Percentiles rank a stretch among this genome's conserved stretches.
These are phyloP conservation scores for Oligia fasciuncula DNA, from an alignment of 2,888 invertebrate genomes.

Conservation along the genomic window DNA sequence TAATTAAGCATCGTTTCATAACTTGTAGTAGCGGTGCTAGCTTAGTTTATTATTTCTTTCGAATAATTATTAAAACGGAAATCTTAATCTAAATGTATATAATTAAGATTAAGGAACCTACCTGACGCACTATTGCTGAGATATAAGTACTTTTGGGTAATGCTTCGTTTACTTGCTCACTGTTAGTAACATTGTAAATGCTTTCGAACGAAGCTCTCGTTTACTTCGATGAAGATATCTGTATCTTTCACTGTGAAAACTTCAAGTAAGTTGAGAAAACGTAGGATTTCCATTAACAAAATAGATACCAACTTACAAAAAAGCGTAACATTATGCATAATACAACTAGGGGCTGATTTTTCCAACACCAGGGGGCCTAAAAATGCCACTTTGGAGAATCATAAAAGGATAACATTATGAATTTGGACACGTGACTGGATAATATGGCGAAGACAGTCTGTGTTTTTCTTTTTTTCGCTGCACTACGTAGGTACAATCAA, in stretches of 20 bases:
- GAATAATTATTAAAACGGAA: slow-evolving; percentile 55
- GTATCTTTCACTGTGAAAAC: slow-evolving; percentile 7
- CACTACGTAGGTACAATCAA: too few relatives aligned
- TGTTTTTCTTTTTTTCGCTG: too few relatives aligned
- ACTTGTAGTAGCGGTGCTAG: slow-evolving; percentile 14
- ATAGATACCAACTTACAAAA: background rate
- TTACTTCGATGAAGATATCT: slow-evolving; percentile 18
- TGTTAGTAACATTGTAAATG: slow-evolving; percentile 26
- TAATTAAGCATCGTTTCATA: slow-evolving; percentile 7
- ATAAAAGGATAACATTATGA: too few relatives aligned
- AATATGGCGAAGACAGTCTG: too few relatives aligned
- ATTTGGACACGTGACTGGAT: too few relatives aligned
- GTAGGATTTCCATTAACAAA: background rate
- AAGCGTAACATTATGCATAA: too few relatives aligned
- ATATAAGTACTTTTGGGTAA: slow-evolving; percentile 27
- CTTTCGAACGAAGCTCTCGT: slow-evolving; percentile 4
- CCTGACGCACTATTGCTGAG: slow-evolving; percentile 25
- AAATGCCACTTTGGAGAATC: too few relatives aligned
- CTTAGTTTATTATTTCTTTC: slow-evolving; percentile 34
- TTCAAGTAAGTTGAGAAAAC: slow-evolving; percentile 10
- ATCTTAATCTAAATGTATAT: slow-evolving; percentile 54
- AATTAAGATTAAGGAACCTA: slow-evolving; percentile 56
- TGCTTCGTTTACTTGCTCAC: slow-evolving; percentile 34
- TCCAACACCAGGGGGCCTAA: too few relatives aligned
- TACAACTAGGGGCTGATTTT: too few relatives aligned